Evolutionary conservation across 2,888 invertebrate species (phyloP).

Genomic region (Cryptus viduatorius): DNA sequence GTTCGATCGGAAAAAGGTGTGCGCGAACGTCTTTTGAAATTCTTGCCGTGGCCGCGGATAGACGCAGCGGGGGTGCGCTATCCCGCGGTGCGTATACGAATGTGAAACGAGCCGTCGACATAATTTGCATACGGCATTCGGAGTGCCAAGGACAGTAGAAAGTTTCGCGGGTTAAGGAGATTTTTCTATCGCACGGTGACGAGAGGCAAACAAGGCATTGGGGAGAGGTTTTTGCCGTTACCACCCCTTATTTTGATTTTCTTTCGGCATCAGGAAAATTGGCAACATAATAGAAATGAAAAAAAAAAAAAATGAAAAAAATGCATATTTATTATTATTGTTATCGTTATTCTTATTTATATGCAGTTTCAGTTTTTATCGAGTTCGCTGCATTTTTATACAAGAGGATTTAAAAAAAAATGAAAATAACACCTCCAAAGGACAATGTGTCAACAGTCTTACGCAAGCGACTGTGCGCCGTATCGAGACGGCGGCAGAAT

Average conservation of each 20-base stretch:
- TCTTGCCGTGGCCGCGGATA: conserved; percentile 41
- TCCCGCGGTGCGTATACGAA: conserved; percentile 50
- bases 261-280: not conserved
- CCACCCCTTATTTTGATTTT: not conserved
- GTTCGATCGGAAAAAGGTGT: conserved; percentile 38
- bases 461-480: not conserved
- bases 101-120: conserved; percentile 42
- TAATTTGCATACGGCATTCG: conserved; percentile 65
- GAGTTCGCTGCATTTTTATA: no score
- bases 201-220: not conserved
- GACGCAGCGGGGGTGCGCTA: conserved; percentile 47
- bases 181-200: not conserved
- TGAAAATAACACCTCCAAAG: no score
- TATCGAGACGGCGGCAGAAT: not conserved
- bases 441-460: not conserved
- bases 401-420: no score
- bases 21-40: conserved; percentile 62
- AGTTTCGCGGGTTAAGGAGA: conserved; percentile 29
- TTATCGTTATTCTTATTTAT: not conserved
- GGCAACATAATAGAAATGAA: not conserved
- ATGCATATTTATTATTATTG: not conserved
- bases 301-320: not conserved
- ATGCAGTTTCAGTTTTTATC: no score
- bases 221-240: not conserved
- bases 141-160: conserved; percentile 32